Base-by-base conservation (phyloP, 2,797 vertebrate genomes). In the Morelia viridis region DNA sequence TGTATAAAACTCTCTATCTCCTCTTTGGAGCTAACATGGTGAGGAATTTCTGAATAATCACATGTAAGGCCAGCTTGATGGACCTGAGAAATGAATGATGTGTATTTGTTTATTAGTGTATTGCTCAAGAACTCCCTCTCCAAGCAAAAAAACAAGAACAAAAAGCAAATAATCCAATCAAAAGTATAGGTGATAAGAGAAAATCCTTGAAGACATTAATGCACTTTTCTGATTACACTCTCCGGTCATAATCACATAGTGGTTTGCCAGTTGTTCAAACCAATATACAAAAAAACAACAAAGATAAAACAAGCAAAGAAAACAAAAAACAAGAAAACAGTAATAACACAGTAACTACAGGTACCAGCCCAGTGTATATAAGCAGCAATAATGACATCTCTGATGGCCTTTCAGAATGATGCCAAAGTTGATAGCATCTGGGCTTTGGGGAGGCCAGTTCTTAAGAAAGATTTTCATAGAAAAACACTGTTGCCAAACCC, bases 61-160 rank as follows among this genome's bases (percentile, higher is more conserved):
- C 99, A 99, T 35, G 99, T 99, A 90, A 99, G 96, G 3, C 99
- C 99, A 24, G 99, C 99, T 92, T 99, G 99, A 95, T 99, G 99
- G 71, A 99, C 98, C 99, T 99, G 94, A 31, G 83, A 26, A 46
- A 15, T 26, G 93, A 61, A 95, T 84, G 76, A 92, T 57, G 84
- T 2, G 93, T 90, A 89, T 90, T 4, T 91, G 35, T 19, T 90
- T 61, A 2, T 62, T 46, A 31, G 10, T 56, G 22, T 7, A 12
- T 12, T 41, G 31, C n/a, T 61, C 85, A 61, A 35, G 58, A 87
- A 60, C 11, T 60, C 71, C 35, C 71, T 24, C 19, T 46, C 35
- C 35, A 80, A 80, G 35, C 71, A 53, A 9, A 53, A 53, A 1
- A 80, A 41, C 41, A 35, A 35, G 2, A 80, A 46, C 4, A 46